Percentiles rank a stretch among this genome's conserved stretches.
phyloP scores from a whole-genome alignment of 2,113 vertebrate species.

The Pterocles burchelli region DNA sequence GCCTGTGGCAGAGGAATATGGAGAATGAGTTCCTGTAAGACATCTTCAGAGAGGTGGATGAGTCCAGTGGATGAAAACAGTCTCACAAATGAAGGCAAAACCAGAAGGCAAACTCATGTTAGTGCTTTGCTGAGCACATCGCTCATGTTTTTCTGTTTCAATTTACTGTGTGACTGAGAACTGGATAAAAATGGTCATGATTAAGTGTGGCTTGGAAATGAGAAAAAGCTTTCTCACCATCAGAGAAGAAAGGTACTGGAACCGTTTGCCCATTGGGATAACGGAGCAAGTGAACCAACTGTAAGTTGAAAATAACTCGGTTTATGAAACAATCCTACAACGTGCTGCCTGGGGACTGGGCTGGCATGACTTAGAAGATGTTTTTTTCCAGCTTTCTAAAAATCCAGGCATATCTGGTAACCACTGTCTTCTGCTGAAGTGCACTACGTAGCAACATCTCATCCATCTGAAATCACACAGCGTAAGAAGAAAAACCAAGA shows the following conservation, averaged over 20 bases:
- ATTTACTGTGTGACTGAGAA: not conserved
- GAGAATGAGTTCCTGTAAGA: not conserved
- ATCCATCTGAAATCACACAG: not conserved
- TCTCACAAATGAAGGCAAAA: not conserved
- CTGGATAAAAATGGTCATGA: not conserved
- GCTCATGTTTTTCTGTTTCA: not conserved
- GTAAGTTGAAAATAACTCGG: not conserved
- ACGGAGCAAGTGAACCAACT: not conserved
- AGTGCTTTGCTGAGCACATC: not conserved
- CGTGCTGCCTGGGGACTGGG: not conserved
- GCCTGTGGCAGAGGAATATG: too few relatives aligned
- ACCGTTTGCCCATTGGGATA: accelerated
- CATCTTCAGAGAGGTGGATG: not conserved
- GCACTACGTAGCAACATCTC: not conserved
- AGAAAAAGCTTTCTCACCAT: not conserved
- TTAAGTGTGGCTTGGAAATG: not conserved
- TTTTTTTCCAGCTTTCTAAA: not conserved
- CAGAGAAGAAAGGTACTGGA: not conserved
- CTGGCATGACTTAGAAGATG: not conserved
- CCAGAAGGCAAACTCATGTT: not conserved
- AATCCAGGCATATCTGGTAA: not conserved
- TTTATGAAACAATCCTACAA: not conserved
- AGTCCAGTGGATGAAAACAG: not conserved
- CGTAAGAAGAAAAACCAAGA: not conserved
- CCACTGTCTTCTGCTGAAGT: not conserved